Conservation (phyloP, 1,140 invertebrate genomes). For the Drosophila seguyi region DNA sequence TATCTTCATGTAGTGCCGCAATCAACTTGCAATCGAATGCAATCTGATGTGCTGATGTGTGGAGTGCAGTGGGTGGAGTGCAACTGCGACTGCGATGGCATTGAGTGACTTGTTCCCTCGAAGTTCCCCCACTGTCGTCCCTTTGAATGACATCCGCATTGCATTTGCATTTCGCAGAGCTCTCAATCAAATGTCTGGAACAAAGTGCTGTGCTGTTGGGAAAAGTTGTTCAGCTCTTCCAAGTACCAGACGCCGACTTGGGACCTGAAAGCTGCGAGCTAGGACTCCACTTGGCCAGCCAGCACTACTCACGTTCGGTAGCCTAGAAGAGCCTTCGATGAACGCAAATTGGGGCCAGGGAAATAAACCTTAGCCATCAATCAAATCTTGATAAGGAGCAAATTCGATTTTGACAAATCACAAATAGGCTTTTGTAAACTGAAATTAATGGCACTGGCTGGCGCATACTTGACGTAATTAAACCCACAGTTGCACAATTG, state of each 20-base stretch:
- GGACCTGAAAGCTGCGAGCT: constrained; percentile 8
- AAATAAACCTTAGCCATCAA: constrained; percentile 57
- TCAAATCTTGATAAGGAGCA: constrained; percentile 75
- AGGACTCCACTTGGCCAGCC: constrained; percentile 4
- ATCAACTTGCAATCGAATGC: constrained; percentile 58
- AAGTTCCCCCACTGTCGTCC: constrained; percentile 9
- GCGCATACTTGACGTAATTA: constrained; percentile 58
- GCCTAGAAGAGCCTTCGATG: constrained; percentile 15
- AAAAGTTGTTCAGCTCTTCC: constrained; percentile 56
- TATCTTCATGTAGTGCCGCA: constrained; percentile 41
- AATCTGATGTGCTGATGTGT: constrained; percentile 58
- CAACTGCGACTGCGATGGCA: constrained; percentile 4
- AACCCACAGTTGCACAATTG: constrained; percentile 37
- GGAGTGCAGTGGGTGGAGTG: constrained; percentile 12
- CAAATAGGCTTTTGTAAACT: constrained; percentile 79
- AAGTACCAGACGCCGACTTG: constrained; percentile 17
- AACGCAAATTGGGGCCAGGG: constrained; percentile 39
- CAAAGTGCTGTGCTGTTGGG: constrained; percentile 64
- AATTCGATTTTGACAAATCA: constrained; percentile 83
- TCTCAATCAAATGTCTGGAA: constrained; percentile 69
- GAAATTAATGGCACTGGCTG: constrained; percentile 69
- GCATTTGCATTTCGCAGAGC: constrained; percentile 75
- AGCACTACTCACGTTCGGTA: background rate
- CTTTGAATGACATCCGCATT: constrained; percentile 56
- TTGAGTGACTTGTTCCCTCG: constrained; percentile 47